These are phyloP conservation scores for Mormyrops attenuatus DNA, from an alignment of 2,797 vertebrate genomes.

Conservation along the genomic window DNA sequence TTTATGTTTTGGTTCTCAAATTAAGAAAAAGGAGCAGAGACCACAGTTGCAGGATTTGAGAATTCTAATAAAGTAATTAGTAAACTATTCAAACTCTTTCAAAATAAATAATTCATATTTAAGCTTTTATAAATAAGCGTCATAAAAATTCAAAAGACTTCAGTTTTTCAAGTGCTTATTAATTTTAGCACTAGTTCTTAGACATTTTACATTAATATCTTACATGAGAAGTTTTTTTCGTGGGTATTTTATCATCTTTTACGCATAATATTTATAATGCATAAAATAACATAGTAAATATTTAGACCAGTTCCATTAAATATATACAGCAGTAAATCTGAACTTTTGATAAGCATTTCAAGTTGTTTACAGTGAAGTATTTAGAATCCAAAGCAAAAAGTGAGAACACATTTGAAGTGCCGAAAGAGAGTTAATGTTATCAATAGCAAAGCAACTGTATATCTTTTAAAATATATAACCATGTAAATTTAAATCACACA, in stretches of 20 bases:
- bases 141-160: neutral
- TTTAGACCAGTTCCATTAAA: neutral
- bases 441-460: neutral
- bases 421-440: neutral
- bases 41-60: neutral
- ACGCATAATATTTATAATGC: neutral
- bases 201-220: neutral
- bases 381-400: neutral
- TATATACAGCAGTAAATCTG: neutral
- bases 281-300: neutral
- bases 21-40: neutral
- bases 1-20: neutral
- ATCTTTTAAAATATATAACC: neutral
- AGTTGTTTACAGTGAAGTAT: neutral
- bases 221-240: neutral
- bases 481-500: neutral
- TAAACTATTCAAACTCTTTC: neutral
- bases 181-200: neutral
- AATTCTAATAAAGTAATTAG: neutral
- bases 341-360: neutral
- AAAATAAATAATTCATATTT: neutral
- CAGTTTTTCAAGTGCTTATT: neutral
- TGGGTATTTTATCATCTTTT: neutral
- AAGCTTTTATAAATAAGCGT: neutral
- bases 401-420: neutral